A percentile compares a stretch with the other conserved stretches of the same genome.
Evolutionary conservation across 2,888 invertebrate species (phyloP).

Genomic region (Dilophus febrilis): DNA sequence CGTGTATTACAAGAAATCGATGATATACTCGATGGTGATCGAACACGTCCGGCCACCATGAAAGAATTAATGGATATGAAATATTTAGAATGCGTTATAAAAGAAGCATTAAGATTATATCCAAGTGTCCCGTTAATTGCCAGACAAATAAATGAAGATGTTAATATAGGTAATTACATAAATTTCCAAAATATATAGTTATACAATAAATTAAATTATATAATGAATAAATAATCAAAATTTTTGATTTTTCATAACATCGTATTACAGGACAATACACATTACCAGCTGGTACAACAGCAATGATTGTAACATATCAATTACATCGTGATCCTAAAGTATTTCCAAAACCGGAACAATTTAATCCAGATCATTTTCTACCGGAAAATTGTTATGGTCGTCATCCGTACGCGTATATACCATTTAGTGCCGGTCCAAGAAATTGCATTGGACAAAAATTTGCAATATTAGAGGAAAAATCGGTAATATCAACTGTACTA

Average conservation of each 20-base stretch:
- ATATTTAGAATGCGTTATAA: conserved; percentile 51
- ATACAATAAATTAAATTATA: background rate
- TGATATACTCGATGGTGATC: conserved; percentile 30
- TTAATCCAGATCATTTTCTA: conserved; percentile 42
- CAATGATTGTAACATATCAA: conserved; percentile 44
- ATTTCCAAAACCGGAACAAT: conserved; percentile 44
- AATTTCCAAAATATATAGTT: no score
- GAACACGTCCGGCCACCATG: conserved; percentile 33
- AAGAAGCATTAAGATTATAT: conserved; percentile 45
- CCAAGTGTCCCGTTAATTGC: conserved; percentile 51
- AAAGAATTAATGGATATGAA: conserved; percentile 43
- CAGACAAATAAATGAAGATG: conserved; percentile 36
- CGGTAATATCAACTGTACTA: conserved; percentile 37
- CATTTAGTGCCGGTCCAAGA: conserved; percentile 50
- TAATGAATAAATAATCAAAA: background rate
- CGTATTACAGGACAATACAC: conserved; percentile 20
- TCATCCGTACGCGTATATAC: conserved; percentile 46
- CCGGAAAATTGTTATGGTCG: conserved; percentile 36
- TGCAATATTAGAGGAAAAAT: conserved; percentile 45
- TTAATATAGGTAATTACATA: conserved; percentile 34
- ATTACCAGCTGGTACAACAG: conserved; percentile 35
- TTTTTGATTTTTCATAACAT: background rate
- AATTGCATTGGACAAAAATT: conserved; percentile 55
- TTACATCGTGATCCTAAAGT: conserved; percentile 45
- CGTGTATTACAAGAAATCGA: conserved; percentile 33